Evolutionary conservation across 2,888 invertebrate genomes (phyloP).

Genomic region (Ormyrus thymus): DNA sequence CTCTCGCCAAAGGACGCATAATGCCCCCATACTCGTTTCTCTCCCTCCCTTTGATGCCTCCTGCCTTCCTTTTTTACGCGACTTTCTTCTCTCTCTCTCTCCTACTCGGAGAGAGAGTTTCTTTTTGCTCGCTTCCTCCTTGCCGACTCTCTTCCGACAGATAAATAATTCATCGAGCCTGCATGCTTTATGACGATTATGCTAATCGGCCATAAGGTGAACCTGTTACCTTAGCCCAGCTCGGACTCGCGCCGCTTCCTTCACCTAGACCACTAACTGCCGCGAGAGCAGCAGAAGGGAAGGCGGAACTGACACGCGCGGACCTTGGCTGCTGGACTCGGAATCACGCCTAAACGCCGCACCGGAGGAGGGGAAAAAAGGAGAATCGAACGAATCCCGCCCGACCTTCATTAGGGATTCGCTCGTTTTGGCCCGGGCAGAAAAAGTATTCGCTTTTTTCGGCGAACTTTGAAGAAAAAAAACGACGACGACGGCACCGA

Average conservation of each 20-base stretch:
- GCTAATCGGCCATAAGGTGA: slow-evolving; percentile 69
- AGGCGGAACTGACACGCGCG: slow-evolving; percentile 8
- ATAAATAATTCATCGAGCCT: slow-evolving; percentile 75
- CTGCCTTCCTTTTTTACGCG: slow-evolving; percentile 19
- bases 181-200: slow-evolving; percentile 74
- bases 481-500: not conserved
- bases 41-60: slow-evolving; percentile 50
- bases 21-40: slow-evolving; percentile 45
- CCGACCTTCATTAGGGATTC: slow-evolving; percentile 6
- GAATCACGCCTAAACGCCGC: slow-evolving; percentile 33
- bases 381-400: not conserved
- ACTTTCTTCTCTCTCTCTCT: slow-evolving; percentile 37
- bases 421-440: slow-evolving; percentile 1
- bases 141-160: slow-evolving; percentile 58
- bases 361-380: not conserved
- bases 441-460: slow-evolving; percentile 27
- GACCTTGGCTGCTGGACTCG: not conserved
- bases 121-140: slow-evolving; percentile 44
- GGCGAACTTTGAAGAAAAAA: not conserved
- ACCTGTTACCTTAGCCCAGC: slow-evolving; percentile 68
- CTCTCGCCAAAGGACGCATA: slow-evolving; percentile 60
- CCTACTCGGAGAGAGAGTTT: slow-evolving; percentile 6
- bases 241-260: slow-evolving; percentile 6
- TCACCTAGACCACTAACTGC: not conserved
- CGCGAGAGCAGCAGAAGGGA: slow-evolving; percentile 3